phyloP scores from a whole-genome alignment of 2,888 invertebrate genomes.

The Scrobipalpa atriplicella region DNA sequence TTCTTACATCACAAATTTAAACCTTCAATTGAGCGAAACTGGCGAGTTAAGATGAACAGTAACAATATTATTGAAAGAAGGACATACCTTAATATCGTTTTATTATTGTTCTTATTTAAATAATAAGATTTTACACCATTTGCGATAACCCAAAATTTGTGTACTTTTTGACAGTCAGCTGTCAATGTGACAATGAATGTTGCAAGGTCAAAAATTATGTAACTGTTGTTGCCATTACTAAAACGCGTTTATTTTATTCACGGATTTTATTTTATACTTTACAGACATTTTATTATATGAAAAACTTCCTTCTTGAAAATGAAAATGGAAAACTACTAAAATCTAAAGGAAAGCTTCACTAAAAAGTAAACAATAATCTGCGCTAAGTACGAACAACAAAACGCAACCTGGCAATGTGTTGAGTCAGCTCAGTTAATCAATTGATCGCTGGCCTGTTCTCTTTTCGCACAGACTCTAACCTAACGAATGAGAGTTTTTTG shows the following conservation, averaged over 20 bases:
- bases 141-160: constrained; percentile 47
- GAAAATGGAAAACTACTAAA: too few relatives aligned
- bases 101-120: constrained; percentile 29
- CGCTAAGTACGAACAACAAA: neutral
- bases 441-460: neutral
- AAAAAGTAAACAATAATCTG: too few relatives aligned
- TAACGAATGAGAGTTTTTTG: too few relatives aligned
- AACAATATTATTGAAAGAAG: neutral
- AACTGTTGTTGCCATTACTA: constrained; percentile 7
- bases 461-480: too few relatives aligned
- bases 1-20: constrained; percentile 69
- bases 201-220: constrained; percentile 21
- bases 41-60: too few relatives aligned
- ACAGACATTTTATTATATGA: too few relatives aligned
- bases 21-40: neutral
- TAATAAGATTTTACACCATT: constrained; percentile 50
- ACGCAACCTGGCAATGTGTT: neutral
- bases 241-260: neutral
- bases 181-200: constrained; percentile 19
- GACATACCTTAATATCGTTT: neutral
- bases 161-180: constrained; percentile 24
- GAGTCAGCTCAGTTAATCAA: neutral
- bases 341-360: too few relatives aligned
- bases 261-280: too few relatives aligned
- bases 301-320: too few relatives aligned